phyloP scores from a whole-genome alignment of 2,113 vertebrate species.

The Ceuthmochares aereus region DNA sequence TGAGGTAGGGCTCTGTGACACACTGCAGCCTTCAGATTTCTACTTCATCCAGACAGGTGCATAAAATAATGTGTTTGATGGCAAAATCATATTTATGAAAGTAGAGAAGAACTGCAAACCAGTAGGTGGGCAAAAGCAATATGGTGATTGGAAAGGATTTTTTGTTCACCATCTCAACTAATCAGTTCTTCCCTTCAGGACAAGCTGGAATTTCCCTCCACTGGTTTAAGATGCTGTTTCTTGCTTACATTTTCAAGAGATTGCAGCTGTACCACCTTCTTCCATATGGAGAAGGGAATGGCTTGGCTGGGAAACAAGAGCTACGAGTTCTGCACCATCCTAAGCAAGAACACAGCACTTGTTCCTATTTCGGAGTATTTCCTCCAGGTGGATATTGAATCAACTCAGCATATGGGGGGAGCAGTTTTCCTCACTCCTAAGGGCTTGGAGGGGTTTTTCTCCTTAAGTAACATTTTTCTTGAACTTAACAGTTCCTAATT shows the following conservation, averaged over 20 bases:
- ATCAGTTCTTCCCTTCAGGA: not conserved
- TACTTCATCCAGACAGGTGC: fast-evolving
- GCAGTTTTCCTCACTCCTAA: not conserved
- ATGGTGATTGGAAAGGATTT: not conserved
- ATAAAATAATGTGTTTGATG: not conserved
- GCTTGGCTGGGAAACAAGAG: not conserved
- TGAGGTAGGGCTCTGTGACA: not conserved
- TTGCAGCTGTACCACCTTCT: not conserved
- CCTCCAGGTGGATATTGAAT: not conserved
- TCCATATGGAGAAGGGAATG: not conserved
- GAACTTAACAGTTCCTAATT: not conserved
- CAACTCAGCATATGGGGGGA: not conserved
- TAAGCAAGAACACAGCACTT: not conserved
- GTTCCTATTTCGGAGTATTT: not conserved
- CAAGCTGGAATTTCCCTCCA: not conserved
- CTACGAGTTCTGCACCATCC: not conserved
- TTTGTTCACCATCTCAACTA: not conserved
- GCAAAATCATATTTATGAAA: not conserved
- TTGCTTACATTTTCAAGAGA: not conserved
- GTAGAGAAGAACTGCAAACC: not conserved
- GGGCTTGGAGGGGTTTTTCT: not conserved
- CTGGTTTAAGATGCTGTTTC: not conserved
- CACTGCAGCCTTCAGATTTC: not conserved
- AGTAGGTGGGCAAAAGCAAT: not conserved
- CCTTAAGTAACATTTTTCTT: not conserved